Conservation (phyloP, 2,113 vertebrate genomes). For the Australoheros scitulus region DNA sequence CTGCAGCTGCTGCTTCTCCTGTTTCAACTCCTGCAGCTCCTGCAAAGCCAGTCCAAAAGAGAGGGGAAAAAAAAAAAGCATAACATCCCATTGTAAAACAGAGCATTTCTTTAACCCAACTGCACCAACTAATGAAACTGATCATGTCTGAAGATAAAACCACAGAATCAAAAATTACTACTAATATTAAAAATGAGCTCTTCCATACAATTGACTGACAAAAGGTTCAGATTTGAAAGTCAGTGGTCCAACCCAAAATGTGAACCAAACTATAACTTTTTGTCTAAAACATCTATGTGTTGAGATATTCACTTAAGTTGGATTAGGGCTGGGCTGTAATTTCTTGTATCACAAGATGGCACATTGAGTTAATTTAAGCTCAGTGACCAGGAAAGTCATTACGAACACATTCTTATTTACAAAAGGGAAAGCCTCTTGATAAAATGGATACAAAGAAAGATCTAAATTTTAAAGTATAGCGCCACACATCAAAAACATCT, state of each 20-base stretch:
- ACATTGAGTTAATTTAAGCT: neutral
- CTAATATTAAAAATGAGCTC: too few species aligned
- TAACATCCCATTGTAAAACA: neutral
- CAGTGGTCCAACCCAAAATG: neutral
- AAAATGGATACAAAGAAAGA: neutral
- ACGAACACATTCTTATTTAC: neutral
- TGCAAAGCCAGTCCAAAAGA: slow-evolving; percentile 46
- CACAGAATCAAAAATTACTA: too few species aligned
- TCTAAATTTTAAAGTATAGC: neutral
- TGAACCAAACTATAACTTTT: neutral
- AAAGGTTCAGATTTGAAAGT: too few species aligned
- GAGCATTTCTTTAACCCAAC: neutral
- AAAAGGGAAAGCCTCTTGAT: neutral
- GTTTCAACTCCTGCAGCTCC: slow-evolving; percentile 89
- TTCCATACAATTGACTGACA: too few species aligned
- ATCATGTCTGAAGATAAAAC: too few species aligned
- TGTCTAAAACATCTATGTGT: neutral
- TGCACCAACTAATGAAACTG: too few species aligned
- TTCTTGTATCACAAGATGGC: neutral
- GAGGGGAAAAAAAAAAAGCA: neutral
- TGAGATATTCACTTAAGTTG: neutral
- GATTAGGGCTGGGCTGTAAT: neutral
- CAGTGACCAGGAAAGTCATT: neutral
- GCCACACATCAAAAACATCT: neutral
- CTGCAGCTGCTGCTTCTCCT: slow-evolving; percentile 90